A percentile compares a stretch with the other conserved stretches of the same genome.
Evolutionary conservation across 1,140 invertebrate genomes (phyloP).

Genomic region (Aricia agestis): DNA sequence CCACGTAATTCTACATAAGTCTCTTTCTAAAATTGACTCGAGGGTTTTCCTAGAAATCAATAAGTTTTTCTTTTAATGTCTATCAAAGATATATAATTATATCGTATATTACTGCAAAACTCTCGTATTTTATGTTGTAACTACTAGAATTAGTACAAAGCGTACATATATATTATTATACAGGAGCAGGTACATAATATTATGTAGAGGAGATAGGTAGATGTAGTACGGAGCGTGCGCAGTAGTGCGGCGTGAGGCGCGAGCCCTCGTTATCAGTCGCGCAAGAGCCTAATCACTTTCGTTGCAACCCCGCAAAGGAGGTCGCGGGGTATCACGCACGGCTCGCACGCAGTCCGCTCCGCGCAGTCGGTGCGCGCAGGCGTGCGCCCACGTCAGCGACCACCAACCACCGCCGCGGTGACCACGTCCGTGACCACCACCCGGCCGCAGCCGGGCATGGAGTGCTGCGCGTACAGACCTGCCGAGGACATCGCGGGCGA

Average conservation of each 20-base stretch:
- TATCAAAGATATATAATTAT: too few species aligned
- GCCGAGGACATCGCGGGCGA: conserved; percentile 66
- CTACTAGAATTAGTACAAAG: too few species aligned
- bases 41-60: too few species aligned
- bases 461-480: conserved; percentile 60
- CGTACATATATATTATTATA: too few species aligned
- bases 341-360: conserved; percentile 48
- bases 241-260: conserved; percentile 13
- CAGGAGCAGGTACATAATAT: too few species aligned
- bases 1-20: too few species aligned
- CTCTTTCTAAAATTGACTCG: too few species aligned
- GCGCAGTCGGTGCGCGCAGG: conserved; percentile 60
- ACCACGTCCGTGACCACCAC: conserved; percentile 26
- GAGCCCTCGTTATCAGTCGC: conserved; percentile 65
- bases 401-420: conserved; percentile 34
- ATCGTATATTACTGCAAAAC: too few species aligned
- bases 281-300: conserved; percentile 67
- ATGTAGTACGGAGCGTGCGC: not conserved
- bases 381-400: conserved; percentile 44
- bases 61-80: too few species aligned
- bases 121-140: too few species aligned
- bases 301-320: conserved; percentile 65
- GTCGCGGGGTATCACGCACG: conserved; percentile 54
- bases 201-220: not conserved
- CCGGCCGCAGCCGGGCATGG: conserved; percentile 61